A percentile compares a stretch with the other conserved stretches of the same genome.
Evolutionary conservation across 2,888 invertebrate species (phyloP).

Genomic region (Caradrina clavipalpis): DNA sequence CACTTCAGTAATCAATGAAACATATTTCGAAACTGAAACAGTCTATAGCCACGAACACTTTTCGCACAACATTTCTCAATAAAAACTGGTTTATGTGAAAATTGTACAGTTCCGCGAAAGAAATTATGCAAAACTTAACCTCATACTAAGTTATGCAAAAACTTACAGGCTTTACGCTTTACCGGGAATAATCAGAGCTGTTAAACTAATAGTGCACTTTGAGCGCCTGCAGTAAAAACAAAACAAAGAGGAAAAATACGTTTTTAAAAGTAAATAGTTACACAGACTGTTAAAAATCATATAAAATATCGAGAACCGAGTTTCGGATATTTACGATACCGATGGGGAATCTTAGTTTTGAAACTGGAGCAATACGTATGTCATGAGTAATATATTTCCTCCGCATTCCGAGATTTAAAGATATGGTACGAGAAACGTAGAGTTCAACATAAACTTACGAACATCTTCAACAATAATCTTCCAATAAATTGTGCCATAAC

Average conservation of each 20-base stretch:
- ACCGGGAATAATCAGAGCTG: conserved; percentile 46
- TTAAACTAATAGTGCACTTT: conserved; percentile 42
- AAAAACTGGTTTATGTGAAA: conserved; percentile 48
- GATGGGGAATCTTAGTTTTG: conserved; percentile 59
- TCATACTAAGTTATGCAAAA: conserved; percentile 51
- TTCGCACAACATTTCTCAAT: conserved; percentile 41
- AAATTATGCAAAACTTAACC: conserved; percentile 57
- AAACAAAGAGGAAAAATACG: conserved; percentile 4
- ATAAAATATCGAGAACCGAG: conserved; percentile 32
- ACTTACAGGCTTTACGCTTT: conserved; percentile 42
- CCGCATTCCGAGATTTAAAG: conserved; percentile 37
- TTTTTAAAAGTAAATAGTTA: conserved; percentile 7
- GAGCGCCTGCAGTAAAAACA: conserved; percentile 2
- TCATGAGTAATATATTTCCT: conserved; percentile 50
- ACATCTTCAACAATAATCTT: conserved; percentile 5
- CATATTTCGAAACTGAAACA: conserved; percentile 14
- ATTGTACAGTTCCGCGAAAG: conserved; percentile 40
- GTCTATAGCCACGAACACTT: conserved; percentile 13
- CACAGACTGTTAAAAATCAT: conserved; percentile 30
- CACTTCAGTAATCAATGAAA: conserved; percentile 3
- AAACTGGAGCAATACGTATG: conserved; percentile 45
- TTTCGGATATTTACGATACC: conserved; percentile 56
- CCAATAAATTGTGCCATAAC: background rate
- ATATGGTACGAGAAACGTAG: conserved; percentile 12
- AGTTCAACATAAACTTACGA: conserved; percentile 19